A percentile compares a stretch with the other conserved stretches of the same genome.
Conservation (phyloP, 2,888 invertebrate genomes). For the Trichopoda pennipes region DNA sequence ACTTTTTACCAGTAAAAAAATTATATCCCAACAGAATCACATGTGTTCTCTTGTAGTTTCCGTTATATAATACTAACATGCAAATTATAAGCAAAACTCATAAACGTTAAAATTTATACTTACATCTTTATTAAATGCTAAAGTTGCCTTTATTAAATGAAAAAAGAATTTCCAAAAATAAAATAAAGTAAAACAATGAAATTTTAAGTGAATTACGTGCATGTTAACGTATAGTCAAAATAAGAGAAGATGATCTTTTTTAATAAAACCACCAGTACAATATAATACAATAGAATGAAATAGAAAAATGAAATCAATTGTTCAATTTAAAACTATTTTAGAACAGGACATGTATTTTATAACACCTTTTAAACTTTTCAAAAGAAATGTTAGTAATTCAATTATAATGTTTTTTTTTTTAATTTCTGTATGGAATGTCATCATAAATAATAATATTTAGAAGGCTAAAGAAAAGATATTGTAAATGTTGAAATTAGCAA, state of each 20-base stretch:
- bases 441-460: no score
- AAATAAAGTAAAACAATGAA: conserved; percentile 44
- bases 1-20: neutral
- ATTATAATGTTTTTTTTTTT: no score
- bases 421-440: no score
- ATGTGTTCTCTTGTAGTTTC: conserved; percentile 4
- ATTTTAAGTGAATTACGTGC: conserved; percentile 56
- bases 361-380: neutral
- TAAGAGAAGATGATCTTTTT: conserved; percentile 34
- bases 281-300: conserved; percentile 41
- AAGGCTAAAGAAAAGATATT: no score
- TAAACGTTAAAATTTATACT: conserved; percentile 52
- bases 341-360: neutral
- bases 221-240: conserved; percentile 33
- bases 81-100: conserved; percentile 49
- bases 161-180: conserved; percentile 39
- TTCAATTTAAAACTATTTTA: neutral
- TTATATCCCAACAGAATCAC: conserved; percentile 30
- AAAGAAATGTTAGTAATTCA: neutral
- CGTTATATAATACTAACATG: conserved; percentile 38
- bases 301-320: neutral
- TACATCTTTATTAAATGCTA: conserved; percentile 42
- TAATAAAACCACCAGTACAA: conserved; percentile 61
- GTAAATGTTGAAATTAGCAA: no score
- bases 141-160: conserved; percentile 50